Base-by-base conservation (phyloP, 2,113 vertebrate genomes). In the Galbula dea region DNA sequence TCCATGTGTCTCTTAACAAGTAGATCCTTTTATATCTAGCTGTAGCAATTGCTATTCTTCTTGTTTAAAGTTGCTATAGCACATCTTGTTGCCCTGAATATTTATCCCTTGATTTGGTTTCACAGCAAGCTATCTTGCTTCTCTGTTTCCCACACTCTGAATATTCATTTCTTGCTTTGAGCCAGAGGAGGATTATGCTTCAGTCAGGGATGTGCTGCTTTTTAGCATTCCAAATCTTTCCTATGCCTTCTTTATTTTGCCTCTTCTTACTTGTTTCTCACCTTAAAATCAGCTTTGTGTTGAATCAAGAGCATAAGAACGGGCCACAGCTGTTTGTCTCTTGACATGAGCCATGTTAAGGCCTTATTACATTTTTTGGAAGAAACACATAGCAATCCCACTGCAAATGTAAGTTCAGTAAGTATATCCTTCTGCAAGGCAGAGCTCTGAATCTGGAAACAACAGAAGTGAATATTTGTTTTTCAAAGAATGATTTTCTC, bases 161-260 rank as follows among this genome's bases (percentile, higher is more conserved):
- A 96, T 97, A 95, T 96, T 94, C 82, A 93, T 94, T 93, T 93
- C 91, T 91, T 83, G 92, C 67, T 91, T 86, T 89, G 46, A 76
- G 82, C 90, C 51, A 94, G 36, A 62, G 51, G 59, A 89, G 76
- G 88, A 96, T 95, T 95, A 91, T 36, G 39, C 22, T 72, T 43
- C 71, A 89, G 86, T 54, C 73, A 86, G 52, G 43, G 77, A 55
- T 29, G 9, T 69, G 82, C 59, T 82, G 11, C 92, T 91, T 86
- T 87, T 54, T 77, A 94, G 43, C 27, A 24, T 59, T 61, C 20
- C 36, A 90, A 58, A 91, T 83, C 79, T 82, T 88, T 32, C 41
- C 36, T 43, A 63, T 12, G 4, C 3, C 0, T 86, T 63, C 62
- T 75, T 63, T 71, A 55, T 86, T 88, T 86, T 79, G 37, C 8